phyloP scores from a whole-genome alignment of 2,797 vertebrate species.

The Malacoctenus gilli region DNA sequence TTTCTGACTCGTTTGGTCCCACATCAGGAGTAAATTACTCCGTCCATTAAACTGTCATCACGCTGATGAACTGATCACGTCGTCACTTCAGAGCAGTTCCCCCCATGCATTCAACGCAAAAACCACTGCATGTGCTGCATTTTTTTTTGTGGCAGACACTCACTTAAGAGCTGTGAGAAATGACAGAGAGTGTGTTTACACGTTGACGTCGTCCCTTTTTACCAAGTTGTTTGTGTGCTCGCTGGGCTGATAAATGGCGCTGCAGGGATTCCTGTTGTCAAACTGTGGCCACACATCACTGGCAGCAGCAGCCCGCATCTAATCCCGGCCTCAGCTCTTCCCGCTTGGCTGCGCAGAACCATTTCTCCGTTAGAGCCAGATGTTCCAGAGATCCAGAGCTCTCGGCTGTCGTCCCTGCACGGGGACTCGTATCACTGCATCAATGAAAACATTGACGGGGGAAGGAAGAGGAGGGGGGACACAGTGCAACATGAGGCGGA shows the following conservation, averaged over 20 bases:
- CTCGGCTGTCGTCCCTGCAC: slow-evolving; percentile 50
- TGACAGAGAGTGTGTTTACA: slow-evolving; percentile 28
- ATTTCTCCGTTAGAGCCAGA: slow-evolving; percentile 77
- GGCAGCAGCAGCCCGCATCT: slow-evolving; percentile 32
- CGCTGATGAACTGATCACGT: slow-evolving; percentile 14
- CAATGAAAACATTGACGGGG: slow-evolving; percentile 70
- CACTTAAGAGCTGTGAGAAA: not conserved
- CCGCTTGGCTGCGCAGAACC: slow-evolving; percentile 45
- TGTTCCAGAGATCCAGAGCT: slow-evolving; percentile 66
- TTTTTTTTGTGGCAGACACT: not conserved
- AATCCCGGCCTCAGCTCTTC: slow-evolving; percentile 22
- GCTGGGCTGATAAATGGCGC: slow-evolving; percentile 22
- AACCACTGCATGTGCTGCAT: no score
- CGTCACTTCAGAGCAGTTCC: no score
- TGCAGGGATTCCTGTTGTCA: slow-evolving; percentile 42
- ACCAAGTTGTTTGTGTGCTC: slow-evolving; percentile 7
- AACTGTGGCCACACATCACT: slow-evolving; percentile 24
- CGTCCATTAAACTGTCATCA: slow-evolving; percentile 36
- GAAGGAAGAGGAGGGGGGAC: slow-evolving; percentile 23
- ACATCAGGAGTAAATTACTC: slow-evolving; percentile 24
- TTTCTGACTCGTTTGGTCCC: not conserved
- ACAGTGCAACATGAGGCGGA: slow-evolving; percentile 35
- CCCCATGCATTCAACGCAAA: no score
- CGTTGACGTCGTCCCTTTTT: slow-evolving; percentile 15
- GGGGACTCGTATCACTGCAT: slow-evolving; percentile 63